These are phyloP conservation scores for Penaeus indicus DNA, from an alignment of 1,140 invertebrate genomes.

Conservation along the genomic window DNA sequence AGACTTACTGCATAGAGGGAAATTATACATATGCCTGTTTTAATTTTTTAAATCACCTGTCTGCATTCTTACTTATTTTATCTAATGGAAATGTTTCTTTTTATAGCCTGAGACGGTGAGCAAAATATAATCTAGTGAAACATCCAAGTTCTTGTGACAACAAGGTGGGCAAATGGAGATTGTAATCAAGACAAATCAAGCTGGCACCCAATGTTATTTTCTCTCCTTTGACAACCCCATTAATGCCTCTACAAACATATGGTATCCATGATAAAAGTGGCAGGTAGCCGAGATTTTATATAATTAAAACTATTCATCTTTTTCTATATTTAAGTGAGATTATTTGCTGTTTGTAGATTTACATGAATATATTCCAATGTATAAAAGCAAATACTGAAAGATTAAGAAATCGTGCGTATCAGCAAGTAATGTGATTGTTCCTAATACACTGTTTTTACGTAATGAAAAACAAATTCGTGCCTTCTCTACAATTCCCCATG, in stretches of 20 bases:
- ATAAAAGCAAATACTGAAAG: no score
- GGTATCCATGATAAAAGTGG: slow-evolving; percentile 85
- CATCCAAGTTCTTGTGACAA: slow-evolving; percentile 90
- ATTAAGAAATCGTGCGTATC: no score
- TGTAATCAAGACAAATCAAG: slow-evolving; percentile 95
- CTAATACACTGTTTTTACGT: no score
- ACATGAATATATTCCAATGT: not conserved
- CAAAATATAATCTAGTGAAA: slow-evolving; percentile 94
- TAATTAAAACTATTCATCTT: not conserved
- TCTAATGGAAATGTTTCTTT: slow-evolving; percentile 65
- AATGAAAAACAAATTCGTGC: no score
- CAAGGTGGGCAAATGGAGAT: slow-evolving; percentile 99
- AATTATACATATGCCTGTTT: not conserved
- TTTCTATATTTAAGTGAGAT: not conserved
- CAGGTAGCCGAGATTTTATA: slow-evolving; percentile 72
- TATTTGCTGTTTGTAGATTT: not conserved
- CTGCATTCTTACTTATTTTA: slow-evolving; percentile 41
- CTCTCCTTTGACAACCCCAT: slow-evolving; percentile 85
- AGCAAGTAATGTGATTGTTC: no score
- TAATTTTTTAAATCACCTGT: slow-evolving; percentile 19
- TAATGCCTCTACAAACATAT: slow-evolving; percentile 94
- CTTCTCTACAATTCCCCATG: not conserved
- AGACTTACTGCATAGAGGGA: not conserved
- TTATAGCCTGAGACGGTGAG: slow-evolving; percentile 89
- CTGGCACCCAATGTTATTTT: slow-evolving; percentile 96